Evolutionary conservation across 2,888 invertebrate genomes (phyloP).

Genomic region (Andrena haemorrhoa): DNA sequence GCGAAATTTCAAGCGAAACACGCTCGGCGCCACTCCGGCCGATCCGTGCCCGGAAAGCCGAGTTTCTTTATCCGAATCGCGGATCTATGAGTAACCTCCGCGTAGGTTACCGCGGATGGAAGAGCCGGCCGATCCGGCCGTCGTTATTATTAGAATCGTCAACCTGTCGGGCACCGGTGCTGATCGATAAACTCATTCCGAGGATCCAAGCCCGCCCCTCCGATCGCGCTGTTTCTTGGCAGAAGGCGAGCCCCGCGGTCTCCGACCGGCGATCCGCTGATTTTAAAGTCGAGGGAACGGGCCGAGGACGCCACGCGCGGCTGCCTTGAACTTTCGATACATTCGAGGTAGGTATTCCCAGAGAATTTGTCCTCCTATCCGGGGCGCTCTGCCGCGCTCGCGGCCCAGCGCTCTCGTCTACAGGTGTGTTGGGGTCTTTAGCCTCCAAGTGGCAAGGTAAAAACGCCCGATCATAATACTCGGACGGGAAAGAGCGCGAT

Average conservation of each 20-base stretch:
- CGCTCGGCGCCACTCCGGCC: slow-evolving; percentile 37
- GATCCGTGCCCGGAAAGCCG: slow-evolving; percentile 39
- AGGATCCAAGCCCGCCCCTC: no score
- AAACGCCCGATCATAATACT: slow-evolving; percentile 35
- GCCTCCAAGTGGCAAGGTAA: slow-evolving; percentile 67
- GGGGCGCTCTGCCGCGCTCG: slow-evolving; percentile 65
- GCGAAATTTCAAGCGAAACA: slow-evolving; percentile 56
- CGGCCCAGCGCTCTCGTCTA: slow-evolving; percentile 57
- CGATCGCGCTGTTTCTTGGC: no score
- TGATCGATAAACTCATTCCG: no score
- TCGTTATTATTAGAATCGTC: no score
- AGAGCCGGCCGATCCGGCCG: no score
- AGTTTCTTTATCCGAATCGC: slow-evolving; percentile 28
- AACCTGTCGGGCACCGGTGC: no score
- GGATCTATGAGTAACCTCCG: slow-evolving; percentile 39
- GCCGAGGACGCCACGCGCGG: slow-evolving; percentile 54
- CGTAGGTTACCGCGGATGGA: slow-evolving; percentile 9
- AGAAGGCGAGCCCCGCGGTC: background rate
- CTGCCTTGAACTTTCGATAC: slow-evolving; percentile 75
- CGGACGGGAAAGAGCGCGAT: slow-evolving; percentile 40
- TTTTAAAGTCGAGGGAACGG: slow-evolving; percentile 23
- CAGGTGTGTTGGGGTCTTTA: slow-evolving; percentile 79
- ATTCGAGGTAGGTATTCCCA: slow-evolving; percentile 62
- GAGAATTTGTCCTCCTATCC: slow-evolving; percentile 73
- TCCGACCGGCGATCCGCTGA: slow-evolving; percentile 13